Evolutionary conservation across 2,113 vertebrate genomes (phyloP), one percentile per base, ranked within the genome.

Genomic region (Lophius piscatorius): DNA sequence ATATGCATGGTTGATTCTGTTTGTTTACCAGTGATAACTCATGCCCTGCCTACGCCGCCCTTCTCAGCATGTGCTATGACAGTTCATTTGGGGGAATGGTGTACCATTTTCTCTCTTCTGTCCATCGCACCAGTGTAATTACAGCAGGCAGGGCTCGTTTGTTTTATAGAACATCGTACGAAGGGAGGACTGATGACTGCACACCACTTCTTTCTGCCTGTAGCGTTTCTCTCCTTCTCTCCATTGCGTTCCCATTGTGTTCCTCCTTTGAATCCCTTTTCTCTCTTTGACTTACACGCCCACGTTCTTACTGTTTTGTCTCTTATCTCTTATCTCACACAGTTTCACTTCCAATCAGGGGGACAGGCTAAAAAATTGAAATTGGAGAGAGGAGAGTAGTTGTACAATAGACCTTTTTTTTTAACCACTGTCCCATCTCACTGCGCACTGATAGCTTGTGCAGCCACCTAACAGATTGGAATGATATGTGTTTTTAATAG

Each of bases 11-110:
- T 14, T 70, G 84, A 80, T 54, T 82, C 71, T 84, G 84, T 88
- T 88, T 89, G 84, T 88, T 89, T 87, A 87, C 65, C 58, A 83
- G 87, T 82, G 82, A 90, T 91, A 86, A 88, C 76, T 91, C 87
- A 88, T 85, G 85, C 78, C 71, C 74, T 79, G 83, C 77, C 77
- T 79, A 61, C 59, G 59, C 83, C 81, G 73, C 80, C 82, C 82
- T 63, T 74, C 85, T 84, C 87, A 80, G 75, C 83, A 83, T 85
- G 83, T 77, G 73, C 81, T 81, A 77, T 90, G 87, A 91, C 86
- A 89, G 83, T 87, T 88, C 87, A 90, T 90, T 90, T 87, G 82
- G 85, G 76, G 55, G 76, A 87, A 83, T 81, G 77, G 70, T 77
- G 73, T 70, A 82, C 80, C 79, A 82, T 88, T 89, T 84, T 81